Evolutionary conservation across 1,140 invertebrate species (phyloP).

Genomic region (Drosophila cardini): DNA sequence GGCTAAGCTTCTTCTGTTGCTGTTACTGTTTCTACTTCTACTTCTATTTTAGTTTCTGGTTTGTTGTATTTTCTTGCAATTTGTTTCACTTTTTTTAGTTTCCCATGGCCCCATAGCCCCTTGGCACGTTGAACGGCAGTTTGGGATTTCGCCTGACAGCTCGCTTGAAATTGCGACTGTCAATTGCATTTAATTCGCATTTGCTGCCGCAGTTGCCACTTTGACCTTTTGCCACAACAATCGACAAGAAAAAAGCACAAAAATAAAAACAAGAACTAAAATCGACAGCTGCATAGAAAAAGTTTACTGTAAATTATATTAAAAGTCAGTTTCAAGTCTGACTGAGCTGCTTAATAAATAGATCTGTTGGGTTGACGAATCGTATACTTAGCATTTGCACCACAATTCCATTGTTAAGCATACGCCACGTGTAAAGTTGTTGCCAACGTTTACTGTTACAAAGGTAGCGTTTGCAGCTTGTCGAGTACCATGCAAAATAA

Average conservation of each 20-base stretch:
- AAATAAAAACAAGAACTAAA: constrained; percentile 16
- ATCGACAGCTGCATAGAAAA: constrained; percentile 22
- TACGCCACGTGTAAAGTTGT: constrained; percentile 48
- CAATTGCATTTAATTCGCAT: constrained; percentile 81
- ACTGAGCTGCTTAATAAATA: constrained; percentile 1
- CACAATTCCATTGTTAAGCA: constrained; percentile 44
- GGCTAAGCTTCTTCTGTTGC: constrained; percentile 39
- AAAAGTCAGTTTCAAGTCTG: not conserved
- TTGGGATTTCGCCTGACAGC: constrained; percentile 78
- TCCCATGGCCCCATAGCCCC: constrained; percentile 24
- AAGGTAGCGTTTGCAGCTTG: constrained; percentile 42
- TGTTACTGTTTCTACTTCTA: not conserved
- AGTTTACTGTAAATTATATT: constrained; percentile 16
- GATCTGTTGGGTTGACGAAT: constrained; percentile 6
- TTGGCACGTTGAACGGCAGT: constrained; percentile 46
- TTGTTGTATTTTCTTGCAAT: constrained; percentile 33
- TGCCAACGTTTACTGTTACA: constrained; percentile 72
- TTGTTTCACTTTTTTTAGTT: constrained; percentile 32
- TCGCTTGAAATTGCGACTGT: constrained; percentile 81
- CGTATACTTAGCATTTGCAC: constrained; percentile 15
- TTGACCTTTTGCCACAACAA: constrained; percentile 55
- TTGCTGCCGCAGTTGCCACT: constrained; percentile 49
- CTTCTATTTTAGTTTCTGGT: constrained; percentile 17
- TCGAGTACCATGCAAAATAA: constrained; percentile 72
- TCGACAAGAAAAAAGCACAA: not conserved